Base-by-base conservation (phyloP, 2,113 vertebrate species). In the Hypanus sabinus region DNA sequence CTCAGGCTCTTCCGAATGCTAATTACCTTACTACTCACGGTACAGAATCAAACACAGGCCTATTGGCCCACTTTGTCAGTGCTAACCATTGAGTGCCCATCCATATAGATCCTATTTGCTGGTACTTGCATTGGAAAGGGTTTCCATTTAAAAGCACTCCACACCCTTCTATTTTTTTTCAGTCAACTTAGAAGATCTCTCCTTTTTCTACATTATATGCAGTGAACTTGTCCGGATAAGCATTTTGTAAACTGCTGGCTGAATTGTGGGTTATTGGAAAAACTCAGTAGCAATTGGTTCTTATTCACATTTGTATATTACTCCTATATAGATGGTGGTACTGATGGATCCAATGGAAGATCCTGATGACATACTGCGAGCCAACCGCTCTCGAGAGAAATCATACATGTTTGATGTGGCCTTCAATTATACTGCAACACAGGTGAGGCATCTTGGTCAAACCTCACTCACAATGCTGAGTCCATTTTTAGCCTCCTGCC, bases 311-410 rank as follows among this genome's bases (percentile, higher is more conserved):
- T 18, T 71, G 36, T 9, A 75, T 75, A 24, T 55, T 46, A 3
- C 70, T 55, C 20, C 36, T 55, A 81, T 85, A 94, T 94, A 98
- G 98, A 97, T 98, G 96, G 97, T 98, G 96, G 97, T 98, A 94
- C 96, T 99, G 70, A 98, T 96, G 98, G 98, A 98, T 95, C 98
- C 98, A 18, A 96, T 98, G 97, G 98, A 98, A 92, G 98, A 98
- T 94, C 97, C 97, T 0, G 97, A 98, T 0, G 97, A 98, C 94
- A 96, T 98, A 95, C 96, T 98, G 93, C 96, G 97, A 94, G 98
- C 98, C 55, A 97, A 97, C 95, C 97, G 97, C 85, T 98, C 98
- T 94, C 96, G 97, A 87, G 98, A 99, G 96, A 98, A 98, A 95
- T 98, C 98, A 1, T 99, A 98, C 92, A 95, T 98, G 96, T 99